Percentiles rank a stretch among this genome's conserved stretches.
These are phyloP conservation scores for Mayetiola destructor DNA, from an alignment of 2,888 invertebrate genomes.

Conservation along the genomic window DNA sequence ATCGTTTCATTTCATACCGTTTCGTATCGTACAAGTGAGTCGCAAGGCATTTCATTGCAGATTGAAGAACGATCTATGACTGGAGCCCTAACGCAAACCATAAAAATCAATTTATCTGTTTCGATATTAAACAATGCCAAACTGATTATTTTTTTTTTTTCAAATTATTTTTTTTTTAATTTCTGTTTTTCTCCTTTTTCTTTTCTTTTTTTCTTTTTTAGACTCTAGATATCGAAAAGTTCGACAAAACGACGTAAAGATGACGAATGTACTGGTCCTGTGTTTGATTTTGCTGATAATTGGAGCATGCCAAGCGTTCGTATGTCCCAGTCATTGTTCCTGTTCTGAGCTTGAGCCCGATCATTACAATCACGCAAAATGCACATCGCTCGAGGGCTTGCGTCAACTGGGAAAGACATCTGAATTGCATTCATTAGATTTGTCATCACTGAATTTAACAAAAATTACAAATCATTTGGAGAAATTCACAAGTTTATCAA, in stretches of 20 bases:
- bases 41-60: not conserved
- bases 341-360: slow-evolving; percentile 21
- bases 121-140: not conserved
- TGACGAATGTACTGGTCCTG: not conserved
- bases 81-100: no score
- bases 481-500: slow-evolving; percentile 44
- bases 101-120: not conserved
- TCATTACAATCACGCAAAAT: slow-evolving; percentile 29
- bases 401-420: slow-evolving; percentile 20
- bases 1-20: not conserved
- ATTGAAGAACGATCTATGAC: not conserved
- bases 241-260: not conserved
- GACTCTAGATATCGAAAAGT: not conserved
- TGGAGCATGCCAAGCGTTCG: slow-evolving; percentile 15
- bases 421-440: slow-evolving; percentile 39
- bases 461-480: slow-evolving; percentile 43
- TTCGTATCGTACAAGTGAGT: not conserved
- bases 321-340: slow-evolving; percentile 29
- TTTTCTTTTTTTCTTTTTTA: not conserved
- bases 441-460: slow-evolving; percentile 47
- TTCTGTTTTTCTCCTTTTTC: not conserved
- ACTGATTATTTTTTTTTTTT: not conserved
- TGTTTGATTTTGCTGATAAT: slow-evolving; percentile 16
- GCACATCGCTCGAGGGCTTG: slow-evolving; percentile 28
- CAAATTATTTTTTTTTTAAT: not conserved